phyloP scores from a whole-genome alignment of 1,140 invertebrate genomes.

The Drosophila obscura region DNA sequence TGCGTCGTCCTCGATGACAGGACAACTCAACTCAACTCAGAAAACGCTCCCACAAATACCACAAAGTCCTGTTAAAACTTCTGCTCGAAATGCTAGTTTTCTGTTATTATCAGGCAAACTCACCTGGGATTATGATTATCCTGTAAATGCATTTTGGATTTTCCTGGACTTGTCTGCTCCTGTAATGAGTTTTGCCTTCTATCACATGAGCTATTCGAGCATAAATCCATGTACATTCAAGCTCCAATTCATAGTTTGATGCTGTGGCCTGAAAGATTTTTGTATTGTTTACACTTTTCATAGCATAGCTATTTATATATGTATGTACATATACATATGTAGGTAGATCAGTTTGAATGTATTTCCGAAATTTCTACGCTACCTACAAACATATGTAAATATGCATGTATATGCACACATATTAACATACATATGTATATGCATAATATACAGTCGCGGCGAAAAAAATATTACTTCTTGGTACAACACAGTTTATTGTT shows the following conservation, averaged over 20 bases:
- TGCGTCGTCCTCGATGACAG: neutral
- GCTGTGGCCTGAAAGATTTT: neutral
- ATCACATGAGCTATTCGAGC: too few relatives aligned
- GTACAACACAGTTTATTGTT: too few relatives aligned
- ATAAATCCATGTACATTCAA: neutral
- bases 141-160: conserved; percentile 61
- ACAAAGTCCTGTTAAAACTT: neutral
- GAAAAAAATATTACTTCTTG: too few relatives aligned
- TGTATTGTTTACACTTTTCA: neutral
- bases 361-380: too few relatives aligned
- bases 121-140: conserved; percentile 51
- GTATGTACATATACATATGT: neutral
- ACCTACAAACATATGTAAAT: neutral
- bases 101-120: conserved; percentile 4
- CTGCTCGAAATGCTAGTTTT: neutral
- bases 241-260: too few relatives aligned
- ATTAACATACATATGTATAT: neutral
- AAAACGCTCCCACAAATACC: neutral
- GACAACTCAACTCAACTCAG: neutral
- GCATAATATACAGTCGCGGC: neutral
- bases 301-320: neutral
- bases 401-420: neutral
- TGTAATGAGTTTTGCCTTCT: neutral
- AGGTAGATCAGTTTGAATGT: too few relatives aligned
- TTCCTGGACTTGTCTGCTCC: neutral